Evolutionary conservation across 2,797 vertebrate species (phyloP), one percentile per base, ranked within the genome.

Genomic region (Coccyzus lansbergi): DNA sequence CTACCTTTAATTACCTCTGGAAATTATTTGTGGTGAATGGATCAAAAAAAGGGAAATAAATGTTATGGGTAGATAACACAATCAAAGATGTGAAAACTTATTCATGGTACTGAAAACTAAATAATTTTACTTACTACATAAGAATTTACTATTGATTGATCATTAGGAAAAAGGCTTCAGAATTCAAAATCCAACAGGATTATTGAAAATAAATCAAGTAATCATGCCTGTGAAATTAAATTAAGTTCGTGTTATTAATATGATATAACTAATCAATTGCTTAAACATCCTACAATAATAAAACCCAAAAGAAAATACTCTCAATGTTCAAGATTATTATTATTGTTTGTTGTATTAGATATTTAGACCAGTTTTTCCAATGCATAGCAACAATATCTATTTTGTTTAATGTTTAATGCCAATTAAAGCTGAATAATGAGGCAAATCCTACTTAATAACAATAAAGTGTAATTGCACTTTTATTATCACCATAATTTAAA

Each of bases 401-500:
- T 65, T 93, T 93, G 46, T 93, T 97, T 74, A 67, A 69, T 62
- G 36, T 94, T 92, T 87, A 91, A 91, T 94, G 78, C 31, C 28
- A 71, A 75, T 63, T 93, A 80, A 33, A 93, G 53, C 17, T 87
- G 56, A 95, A 94, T 91, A 68, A 92, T 75, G 75, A 86, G 33
- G 68, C 59, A 93, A 95, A 86, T 93, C 34, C 72, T 95, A 92
- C 85, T 96, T 96, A 97, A 94, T 95, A 97, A 95, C 13, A 74
- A 92, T 96, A 93, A 97, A 96, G 70, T 91, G 52, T 86, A 97
- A 95, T 88, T 96, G 90, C 64, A 89, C 60, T 90, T 76, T 96
- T 97, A 94, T 96, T 97, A 93, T 18, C 28, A 86, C 48, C 87
- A 59, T 86, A 96, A 96, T 95, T 96, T 97, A 93, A 91, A 95